Evolutionary conservation across 2,797 vertebrate species (phyloP), one percentile per base, ranked within the genome.

Genomic region (Sebastes iracundus): DNA sequence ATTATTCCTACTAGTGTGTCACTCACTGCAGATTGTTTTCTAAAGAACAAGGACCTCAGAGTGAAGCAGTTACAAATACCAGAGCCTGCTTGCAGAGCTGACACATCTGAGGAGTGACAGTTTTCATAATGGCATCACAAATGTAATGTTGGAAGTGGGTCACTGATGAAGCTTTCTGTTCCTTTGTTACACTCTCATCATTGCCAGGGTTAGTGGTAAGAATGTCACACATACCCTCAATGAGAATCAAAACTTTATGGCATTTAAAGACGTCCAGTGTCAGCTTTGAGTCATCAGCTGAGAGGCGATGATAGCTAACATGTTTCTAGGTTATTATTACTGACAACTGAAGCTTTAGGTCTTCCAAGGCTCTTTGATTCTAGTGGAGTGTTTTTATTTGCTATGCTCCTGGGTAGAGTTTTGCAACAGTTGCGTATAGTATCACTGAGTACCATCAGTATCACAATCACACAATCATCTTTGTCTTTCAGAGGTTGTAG

Each of bases 31-130:
- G 23, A 25, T 20, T 32, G 10, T 2, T 27, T 25, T 13, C 60
- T 42, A 42, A 42, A 42, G 38, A 0, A 42, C 25, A 13, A 28
- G 1, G 20, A 10, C 1, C 4, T 65, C 77, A 68, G 64, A 58
- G 67, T n/a, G 62, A 65, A 55, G 38, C 30, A 22, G 42, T 67
- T 72, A 65, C 46, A 63, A 38, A 66, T 79, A 32, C 8, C 33
- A 32, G 61, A 75, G 23, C 78, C 52, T 20, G 22, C 72, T 22
- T 75, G 59, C 58, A 53, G 77, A 73, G 71, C 42, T 74, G 79
- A 83, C 63, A 63, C 68, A 59, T 75, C n/a, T 49, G 25, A 75
- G 27, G 30, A 66, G 62, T 18, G 70, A 87, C 89, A 86, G 87
- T 80, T 88, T 87, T 86, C 58, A 62, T 79, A 72, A 80, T 81